Conservation (phyloP, 2,888 invertebrate genomes). For the Steinernema hermaphroditum region DNA sequence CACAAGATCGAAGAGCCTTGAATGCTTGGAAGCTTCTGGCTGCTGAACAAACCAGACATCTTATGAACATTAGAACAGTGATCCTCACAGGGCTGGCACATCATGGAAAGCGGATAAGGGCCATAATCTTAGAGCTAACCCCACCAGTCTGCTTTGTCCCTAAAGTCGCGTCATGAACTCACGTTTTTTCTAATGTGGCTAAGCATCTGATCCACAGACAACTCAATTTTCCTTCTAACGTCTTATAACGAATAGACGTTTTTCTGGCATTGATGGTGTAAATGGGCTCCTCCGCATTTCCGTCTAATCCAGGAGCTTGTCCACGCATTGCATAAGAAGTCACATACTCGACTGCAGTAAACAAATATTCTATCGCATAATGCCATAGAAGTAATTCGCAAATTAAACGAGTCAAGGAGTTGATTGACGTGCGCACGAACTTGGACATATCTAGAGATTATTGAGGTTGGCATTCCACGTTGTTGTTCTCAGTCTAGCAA, state of each 20-base stretch:
- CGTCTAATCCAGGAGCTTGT: no score
- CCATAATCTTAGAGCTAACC: not conserved
- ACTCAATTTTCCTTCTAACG: not conserved
- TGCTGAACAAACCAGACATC: no score
- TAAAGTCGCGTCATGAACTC: not conserved
- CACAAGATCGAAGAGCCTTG: no score
- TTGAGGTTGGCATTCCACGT: no score
- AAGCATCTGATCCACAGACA: constrained; percentile 1
- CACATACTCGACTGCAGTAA: no score
- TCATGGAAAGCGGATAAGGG: not conserved
- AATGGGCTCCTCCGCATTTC: no score
- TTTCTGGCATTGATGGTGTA: no score
- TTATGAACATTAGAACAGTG: not conserved
- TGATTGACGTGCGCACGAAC: not conserved
- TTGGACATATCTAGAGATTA: not conserved
- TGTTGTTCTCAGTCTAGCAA: no score
- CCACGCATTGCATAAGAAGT: no score
- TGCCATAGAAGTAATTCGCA: no score
- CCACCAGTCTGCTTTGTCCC: not conserved
- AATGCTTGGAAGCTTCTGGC: no score
- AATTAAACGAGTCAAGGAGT: not conserved
- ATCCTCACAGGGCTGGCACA: not conserved
- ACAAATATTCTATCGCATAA: no score
- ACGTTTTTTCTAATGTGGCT: not conserved
- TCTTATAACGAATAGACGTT: not conserved